Percentiles rank a stretch among this genome's conserved stretches.
Evolutionary conservation across 1,140 invertebrate species (phyloP).

Genomic region (Drosophila mayri): DNA sequence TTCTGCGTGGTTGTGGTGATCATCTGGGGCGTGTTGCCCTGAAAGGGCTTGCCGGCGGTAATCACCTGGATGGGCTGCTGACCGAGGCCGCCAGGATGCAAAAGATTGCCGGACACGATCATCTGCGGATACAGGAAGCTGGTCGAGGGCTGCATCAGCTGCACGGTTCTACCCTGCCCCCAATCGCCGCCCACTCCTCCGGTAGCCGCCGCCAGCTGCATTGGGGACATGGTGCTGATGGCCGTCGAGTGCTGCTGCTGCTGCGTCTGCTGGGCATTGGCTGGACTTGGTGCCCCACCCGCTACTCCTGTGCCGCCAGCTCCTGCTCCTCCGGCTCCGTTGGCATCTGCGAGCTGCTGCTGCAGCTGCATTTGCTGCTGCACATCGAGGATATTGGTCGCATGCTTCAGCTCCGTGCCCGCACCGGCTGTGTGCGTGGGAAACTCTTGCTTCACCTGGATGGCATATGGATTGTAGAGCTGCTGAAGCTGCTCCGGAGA

Average conservation of each 20-base stretch:
- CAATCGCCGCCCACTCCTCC: conserved; percentile 86
- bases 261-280: conserved; percentile 77
- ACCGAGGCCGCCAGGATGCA: conserved; percentile 91
- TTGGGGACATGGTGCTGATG: conserved; percentile 85
- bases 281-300: conserved; percentile 58
- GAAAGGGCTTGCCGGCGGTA: conserved; percentile 92
- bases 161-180: conserved; percentile 88
- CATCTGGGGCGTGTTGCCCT: conserved; percentile 92
- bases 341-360: conserved; percentile 75
- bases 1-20: conserved; percentile 89
- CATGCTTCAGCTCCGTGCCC: conserved; percentile 83
- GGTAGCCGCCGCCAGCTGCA: conserved; percentile 85
- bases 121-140: conserved; percentile 92
- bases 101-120: conserved; percentile 92
- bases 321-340: conserved; percentile 65
- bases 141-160: conserved; percentile 93
- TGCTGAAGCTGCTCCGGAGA: conserved; percentile 84
- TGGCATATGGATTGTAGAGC: conserved; percentile 84
- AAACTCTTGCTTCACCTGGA: conserved; percentile 86
- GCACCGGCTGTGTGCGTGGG: conserved; percentile 63
- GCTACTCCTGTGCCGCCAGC: conserved; percentile 36
- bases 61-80: conserved; percentile 91
- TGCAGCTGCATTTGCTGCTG: conserved; percentile 85
- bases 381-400: conserved; percentile 78
- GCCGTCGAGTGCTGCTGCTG: conserved; percentile 85